These are phyloP conservation scores for Silurus lanzhouensis DNA, from an alignment of 2,797 vertebrate genomes.

Conservation along the genomic window DNA sequence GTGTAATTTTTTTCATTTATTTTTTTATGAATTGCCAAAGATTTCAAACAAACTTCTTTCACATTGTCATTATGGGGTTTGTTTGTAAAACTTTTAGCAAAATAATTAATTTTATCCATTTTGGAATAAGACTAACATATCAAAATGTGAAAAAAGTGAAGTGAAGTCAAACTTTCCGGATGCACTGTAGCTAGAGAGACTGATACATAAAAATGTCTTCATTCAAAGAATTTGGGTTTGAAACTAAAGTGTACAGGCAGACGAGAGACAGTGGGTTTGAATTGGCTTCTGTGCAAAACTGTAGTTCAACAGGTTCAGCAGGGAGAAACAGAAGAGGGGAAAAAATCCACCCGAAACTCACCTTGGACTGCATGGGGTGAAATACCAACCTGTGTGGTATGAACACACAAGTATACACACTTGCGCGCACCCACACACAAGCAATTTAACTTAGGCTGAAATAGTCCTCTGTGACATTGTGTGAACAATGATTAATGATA, in stretches of 20 bases:
- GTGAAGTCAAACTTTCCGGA: too few relatives aligned
- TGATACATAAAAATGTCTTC: neutral
- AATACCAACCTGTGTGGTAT: constrained; percentile 33
- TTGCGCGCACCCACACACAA: constrained; percentile 46
- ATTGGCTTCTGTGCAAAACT: neutral
- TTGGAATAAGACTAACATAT: too few relatives aligned
- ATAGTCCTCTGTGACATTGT: constrained; percentile 60
- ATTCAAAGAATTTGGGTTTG: neutral
- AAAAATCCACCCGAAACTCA: constrained; percentile 52
- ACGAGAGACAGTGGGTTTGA: neutral
- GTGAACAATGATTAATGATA: constrained; percentile 77
- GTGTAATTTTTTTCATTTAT: too few relatives aligned
- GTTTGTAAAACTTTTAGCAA: too few relatives aligned
- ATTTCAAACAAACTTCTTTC: too few relatives aligned
- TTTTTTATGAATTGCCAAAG: too few relatives aligned
- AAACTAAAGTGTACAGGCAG: constrained; percentile 22
- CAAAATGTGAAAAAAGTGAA: too few relatives aligned
- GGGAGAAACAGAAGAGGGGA: constrained; percentile 25
- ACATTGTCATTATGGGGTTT: too few relatives aligned
- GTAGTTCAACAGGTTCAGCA: constrained; percentile 52
- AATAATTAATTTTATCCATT: too few relatives aligned
- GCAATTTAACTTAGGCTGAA: constrained; percentile 53
- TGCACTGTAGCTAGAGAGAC: too few relatives aligned
- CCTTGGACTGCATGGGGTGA: constrained; percentile 40
- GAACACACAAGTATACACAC: constrained; percentile 42